These are phyloP conservation scores for Apis laboriosa DNA, from an alignment of 1,140 invertebrate species.

Conservation along the genomic window DNA sequence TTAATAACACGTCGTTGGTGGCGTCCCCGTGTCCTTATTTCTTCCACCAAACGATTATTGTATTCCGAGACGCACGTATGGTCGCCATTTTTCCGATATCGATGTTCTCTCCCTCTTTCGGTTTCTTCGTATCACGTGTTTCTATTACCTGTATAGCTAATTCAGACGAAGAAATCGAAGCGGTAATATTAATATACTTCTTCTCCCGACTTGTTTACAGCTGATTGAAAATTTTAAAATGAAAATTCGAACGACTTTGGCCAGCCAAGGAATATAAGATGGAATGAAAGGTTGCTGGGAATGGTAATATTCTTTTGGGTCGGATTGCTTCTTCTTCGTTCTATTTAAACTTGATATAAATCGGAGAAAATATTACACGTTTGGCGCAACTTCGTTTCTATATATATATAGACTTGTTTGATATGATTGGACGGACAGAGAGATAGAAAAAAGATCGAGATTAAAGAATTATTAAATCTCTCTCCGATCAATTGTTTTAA, in stretches of 20 bases:
- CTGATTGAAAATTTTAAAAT: not conserved
- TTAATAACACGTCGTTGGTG: slow-evolving; percentile 20
- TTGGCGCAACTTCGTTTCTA: not conserved
- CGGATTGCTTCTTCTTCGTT: not conserved
- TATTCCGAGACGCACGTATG: not conserved
- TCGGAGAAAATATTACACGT: not conserved
- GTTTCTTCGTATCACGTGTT: not conserved
- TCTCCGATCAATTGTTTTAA: too few species aligned
- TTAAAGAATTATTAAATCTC: not conserved
- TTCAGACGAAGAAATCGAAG: not conserved
- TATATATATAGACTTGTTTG: not conserved
- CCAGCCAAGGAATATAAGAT: not conserved
- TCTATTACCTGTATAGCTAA: not conserved
- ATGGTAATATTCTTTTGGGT: not conserved
- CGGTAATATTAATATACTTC: too few species aligned
- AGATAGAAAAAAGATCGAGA: not conserved
- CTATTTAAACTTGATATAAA: not conserved
- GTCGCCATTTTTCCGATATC: slow-evolving; percentile 20
- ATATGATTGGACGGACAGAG: not conserved
- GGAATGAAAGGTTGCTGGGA: not conserved
- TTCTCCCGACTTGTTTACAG: too few species aligned
- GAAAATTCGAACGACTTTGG: not conserved
- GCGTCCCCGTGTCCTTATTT: not conserved
- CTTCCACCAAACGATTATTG: slow-evolving; percentile 27
- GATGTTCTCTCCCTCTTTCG: not conserved